Percentiles rank a stretch among this genome's conserved stretches.
Evolutionary conservation across 1,140 invertebrate species (phyloP).

Genomic region (Apis mellifera): Amel_HAv3.1 CM009931.2:25114001-25114500

Average conservation of each 20-base stretch:
- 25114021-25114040: conserved; percentile 89
- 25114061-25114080: conserved; percentile 86
- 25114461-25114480: conserved; percentile 74
- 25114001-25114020: conserved; percentile 90
- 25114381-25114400: conserved; percentile 79
- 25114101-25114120: not conserved
- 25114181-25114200: conserved; percentile 85
- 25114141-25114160: conserved; percentile 27
- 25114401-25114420: conserved; percentile 78
- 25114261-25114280: conserved; percentile 80
- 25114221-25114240: conserved; percentile 87
- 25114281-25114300: conserved; percentile 81
- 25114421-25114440: conserved; percentile 74
- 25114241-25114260: conserved; percentile 83
- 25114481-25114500: conserved; percentile 85
- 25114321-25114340: conserved; percentile 80
- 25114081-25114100: conserved; percentile 80
- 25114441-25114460: conserved; percentile 64
- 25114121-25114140: not conserved
- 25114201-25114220: conserved; percentile 86
- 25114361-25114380: conserved; percentile 84
- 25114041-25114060: conserved; percentile 89
- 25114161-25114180: conserved; percentile 12
- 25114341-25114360: conserved; percentile 83
- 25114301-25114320: conserved; percentile 79